These are phyloP conservation scores for Mellilla xanthometata DNA, from an alignment of 2,888 invertebrate species.

Conservation along the genomic window DNA sequence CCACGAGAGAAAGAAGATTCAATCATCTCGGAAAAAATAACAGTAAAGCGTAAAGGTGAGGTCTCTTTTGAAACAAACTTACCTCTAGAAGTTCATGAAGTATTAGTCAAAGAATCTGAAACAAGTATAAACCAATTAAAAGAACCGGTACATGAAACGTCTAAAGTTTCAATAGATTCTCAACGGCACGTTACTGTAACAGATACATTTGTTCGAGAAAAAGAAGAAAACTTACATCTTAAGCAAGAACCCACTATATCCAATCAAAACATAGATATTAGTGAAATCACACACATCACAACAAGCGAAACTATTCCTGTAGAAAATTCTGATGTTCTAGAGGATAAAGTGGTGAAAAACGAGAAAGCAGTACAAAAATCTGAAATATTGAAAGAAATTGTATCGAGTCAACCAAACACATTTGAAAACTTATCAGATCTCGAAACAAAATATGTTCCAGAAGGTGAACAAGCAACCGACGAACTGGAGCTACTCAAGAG, in stretches of 20 bases:
- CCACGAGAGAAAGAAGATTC: constrained; percentile 69
- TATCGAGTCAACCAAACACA: constrained; percentile 47
- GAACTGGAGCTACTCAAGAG: constrained; percentile 53
- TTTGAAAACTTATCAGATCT: constrained; percentile 48
- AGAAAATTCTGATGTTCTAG: constrained; percentile 47
- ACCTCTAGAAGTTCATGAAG: constrained; percentile 53
- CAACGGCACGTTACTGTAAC: constrained; percentile 55
- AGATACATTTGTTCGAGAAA: constrained; percentile 52
- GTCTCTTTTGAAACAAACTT: constrained; percentile 45
- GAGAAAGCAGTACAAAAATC: constrained; percentile 48
- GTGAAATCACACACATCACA: constrained; percentile 50
- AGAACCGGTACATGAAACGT: constrained; percentile 39
- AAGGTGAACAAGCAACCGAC: constrained; percentile 36
- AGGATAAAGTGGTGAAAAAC: constrained; percentile 38
- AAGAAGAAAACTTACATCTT: constrained; percentile 44
- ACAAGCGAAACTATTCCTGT: constrained; percentile 56
- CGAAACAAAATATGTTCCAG: constrained; percentile 32
- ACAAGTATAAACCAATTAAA: constrained; percentile 27
- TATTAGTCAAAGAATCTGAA: constrained; percentile 47
- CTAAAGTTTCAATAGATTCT: constrained; percentile 41
- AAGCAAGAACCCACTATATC: constrained; percentile 32
- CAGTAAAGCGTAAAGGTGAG: constrained; percentile 33
- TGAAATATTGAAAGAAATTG: constrained; percentile 44
- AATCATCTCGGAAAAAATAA: constrained; percentile 30
- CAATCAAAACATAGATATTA: constrained; percentile 47